phyloP scores from a whole-genome alignment of 2,888 invertebrate species.

The Hirtodrosophila cameraria region DNA sequence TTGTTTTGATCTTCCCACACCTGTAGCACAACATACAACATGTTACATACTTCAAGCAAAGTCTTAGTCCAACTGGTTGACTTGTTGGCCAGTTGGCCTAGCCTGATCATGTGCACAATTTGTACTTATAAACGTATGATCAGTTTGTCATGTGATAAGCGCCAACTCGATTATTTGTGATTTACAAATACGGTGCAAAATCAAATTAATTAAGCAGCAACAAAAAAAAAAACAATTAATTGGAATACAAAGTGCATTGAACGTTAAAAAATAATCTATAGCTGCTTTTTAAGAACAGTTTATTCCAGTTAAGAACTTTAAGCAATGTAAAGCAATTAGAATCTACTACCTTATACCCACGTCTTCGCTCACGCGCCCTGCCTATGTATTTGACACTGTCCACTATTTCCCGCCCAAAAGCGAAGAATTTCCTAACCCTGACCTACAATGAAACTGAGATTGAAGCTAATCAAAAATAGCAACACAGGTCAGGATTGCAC shows the following conservation, averaged over 20 bases:
- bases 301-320: too few relatives aligned
- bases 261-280: too few relatives aligned
- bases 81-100: constrained; percentile 13
- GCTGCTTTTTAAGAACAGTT: too few relatives aligned
- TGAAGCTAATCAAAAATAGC: too few relatives aligned
- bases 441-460: too few relatives aligned
- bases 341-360: too few relatives aligned
- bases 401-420: too few relatives aligned
- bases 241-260: not conserved
- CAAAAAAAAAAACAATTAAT: constrained; percentile 7
- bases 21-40: constrained; percentile 8
- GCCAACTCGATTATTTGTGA: not conserved
- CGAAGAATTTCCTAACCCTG: too few relatives aligned
- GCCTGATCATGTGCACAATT: constrained; percentile 42
- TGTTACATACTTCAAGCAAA: constrained; percentile 4
- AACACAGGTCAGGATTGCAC: too few relatives aligned
- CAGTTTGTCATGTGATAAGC: constrained; percentile 40
- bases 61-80: constrained; percentile 30
- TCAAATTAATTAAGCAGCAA: constrained; percentile 10
- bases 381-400: too few relatives aligned
- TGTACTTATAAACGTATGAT: constrained; percentile 34
- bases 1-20: constrained; percentile 23
- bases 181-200: constrained; percentile 4
- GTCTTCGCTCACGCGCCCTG: too few relatives aligned
- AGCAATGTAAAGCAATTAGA: too few relatives aligned